Base-by-base conservation (phyloP, 1,140 invertebrate genomes). In the Maniola jurtina region DNA sequence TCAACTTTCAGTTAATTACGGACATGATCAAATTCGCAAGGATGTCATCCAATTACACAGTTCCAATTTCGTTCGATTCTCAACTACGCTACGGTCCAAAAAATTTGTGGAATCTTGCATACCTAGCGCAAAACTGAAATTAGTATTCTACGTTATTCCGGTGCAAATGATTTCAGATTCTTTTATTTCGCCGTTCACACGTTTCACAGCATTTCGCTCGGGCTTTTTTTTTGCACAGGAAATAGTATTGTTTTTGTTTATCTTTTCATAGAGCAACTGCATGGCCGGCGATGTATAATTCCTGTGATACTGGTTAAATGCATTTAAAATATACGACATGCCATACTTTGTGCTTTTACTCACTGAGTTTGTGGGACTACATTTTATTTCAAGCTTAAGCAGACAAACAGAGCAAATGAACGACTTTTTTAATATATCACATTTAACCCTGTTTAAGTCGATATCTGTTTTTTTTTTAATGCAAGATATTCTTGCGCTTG, bases 181-280 rank as follows among this genome's bases (percentile, higher is more conserved):
- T 71, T 52, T 66, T 72, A 71, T 69, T 71, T 70, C 61, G 34
- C 65, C 65, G 67, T 70, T 74, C 70, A 68, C 75, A 76, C 71
- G 75, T 66, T 81, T 73, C 76, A 60, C 69, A 62, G 59, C 48
- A 50, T 66, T 70, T 59, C 68, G 34, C 68, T 54, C 54, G 45
- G 25, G 25, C 33, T 64, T 59, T 68, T 70, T 72, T 75, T 75
- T 68, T 25, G 25, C 67, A 45, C 68, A 70, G 80, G 66, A 77
- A 81, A 81, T 77, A 73, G 72, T 75, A 76, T 70, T 79, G 80
- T 84, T 84, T 87, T 84, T 89, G 76, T 89, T 84, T 85, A 81
- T 86, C 74, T 82, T 75, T 76, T 81, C 79, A 85, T 81, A 84
- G 79, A 81, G 76, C 68, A 68, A 75, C 75, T 73, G 74, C 76